phyloP scores from a whole-genome alignment of 2,797 vertebrate genomes.

The Rhyacichthys aspro region DNA sequence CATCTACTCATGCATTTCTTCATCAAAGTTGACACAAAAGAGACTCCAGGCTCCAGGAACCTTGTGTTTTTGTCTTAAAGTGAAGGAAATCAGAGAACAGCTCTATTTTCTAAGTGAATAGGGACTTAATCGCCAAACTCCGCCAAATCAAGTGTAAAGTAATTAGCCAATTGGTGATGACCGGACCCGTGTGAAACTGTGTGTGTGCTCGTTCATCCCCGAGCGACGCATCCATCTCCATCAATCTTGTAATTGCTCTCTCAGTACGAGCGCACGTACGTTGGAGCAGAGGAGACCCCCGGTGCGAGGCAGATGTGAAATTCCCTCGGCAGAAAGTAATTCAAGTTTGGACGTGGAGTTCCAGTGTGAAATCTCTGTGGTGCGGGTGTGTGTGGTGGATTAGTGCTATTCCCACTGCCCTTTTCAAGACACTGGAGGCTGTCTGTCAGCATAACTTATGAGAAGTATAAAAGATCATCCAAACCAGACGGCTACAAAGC shows the following conservation, averaged over 20 bases:
- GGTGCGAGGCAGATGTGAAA: conserved; percentile 59
- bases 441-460: conserved; percentile 46
- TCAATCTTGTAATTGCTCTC: conserved; percentile 66
- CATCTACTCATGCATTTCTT: conserved; percentile 46
- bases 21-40: conserved; percentile 39
- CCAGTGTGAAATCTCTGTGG: conserved; percentile 54
- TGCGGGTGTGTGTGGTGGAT: conserved; percentile 61
- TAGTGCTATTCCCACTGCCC: conserved; percentile 41
- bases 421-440: conserved; percentile 36
- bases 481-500: too few relatives aligned
- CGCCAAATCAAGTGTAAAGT: conserved; percentile 57
- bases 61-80: conserved; percentile 8
- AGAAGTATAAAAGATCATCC: too few relatives aligned
- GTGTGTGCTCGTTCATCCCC: conserved; percentile 5
- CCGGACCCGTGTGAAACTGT: conserved; percentile 14
- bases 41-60: conserved; percentile 5
- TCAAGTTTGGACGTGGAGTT: conserved; percentile 47
- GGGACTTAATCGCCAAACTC: conserved; percentile 58
- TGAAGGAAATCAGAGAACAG: conserved; percentile 34
- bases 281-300: conserved; percentile 27
- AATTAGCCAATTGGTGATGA: conserved; percentile 65
- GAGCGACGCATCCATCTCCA: conserved; percentile 51
- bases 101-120: conserved; percentile 67
- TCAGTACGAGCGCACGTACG: conserved; percentile 14
- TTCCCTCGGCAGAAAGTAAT: conserved; percentile 60